Conservation (phyloP, 35 echinoderm and acorn worm genomes). For the Apostichopus parvimensis region DNA sequence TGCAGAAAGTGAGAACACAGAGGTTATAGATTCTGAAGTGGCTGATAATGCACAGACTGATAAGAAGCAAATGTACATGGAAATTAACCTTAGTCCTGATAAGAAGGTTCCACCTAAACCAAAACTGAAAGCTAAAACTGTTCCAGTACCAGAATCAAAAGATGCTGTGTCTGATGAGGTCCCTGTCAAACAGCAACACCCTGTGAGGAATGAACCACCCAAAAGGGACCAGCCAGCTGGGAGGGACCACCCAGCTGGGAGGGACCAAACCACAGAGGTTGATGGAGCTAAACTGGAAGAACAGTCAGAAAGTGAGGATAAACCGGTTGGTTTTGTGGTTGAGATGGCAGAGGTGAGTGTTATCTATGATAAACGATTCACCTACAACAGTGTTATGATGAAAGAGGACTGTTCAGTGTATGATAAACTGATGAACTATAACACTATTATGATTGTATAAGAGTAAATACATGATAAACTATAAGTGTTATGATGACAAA, state of each 20-base stretch:
- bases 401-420: no score
- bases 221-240: not conserved
- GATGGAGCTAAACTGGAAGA: conserved; percentile 15
- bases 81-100: conserved; percentile 44
- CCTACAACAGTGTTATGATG: no score
- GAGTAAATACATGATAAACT: no score
- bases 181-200: not conserved
- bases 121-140: conserved; percentile 20
- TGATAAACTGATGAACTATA: no score
- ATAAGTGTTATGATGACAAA: no score
- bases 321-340: conserved; percentile 79
- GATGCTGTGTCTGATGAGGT: not conserved
- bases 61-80: conserved; percentile 47
- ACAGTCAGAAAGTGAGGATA: conserved; percentile 34
- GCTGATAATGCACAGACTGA: not conserved
- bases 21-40: not conserved
- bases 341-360: conserved; percentile 72
- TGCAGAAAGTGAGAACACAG: not conserved
- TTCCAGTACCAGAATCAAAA: not conserved
- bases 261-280: not conserved
- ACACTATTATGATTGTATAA: no score
- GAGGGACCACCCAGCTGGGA: not conserved
- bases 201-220: not conserved
- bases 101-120: conserved; percentile 43
- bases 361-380: no score